Evolutionary conservation across 2,797 vertebrate species (phyloP), one percentile per base, ranked within the genome.

Genomic region (Pseudochirops cupreus): DNA sequence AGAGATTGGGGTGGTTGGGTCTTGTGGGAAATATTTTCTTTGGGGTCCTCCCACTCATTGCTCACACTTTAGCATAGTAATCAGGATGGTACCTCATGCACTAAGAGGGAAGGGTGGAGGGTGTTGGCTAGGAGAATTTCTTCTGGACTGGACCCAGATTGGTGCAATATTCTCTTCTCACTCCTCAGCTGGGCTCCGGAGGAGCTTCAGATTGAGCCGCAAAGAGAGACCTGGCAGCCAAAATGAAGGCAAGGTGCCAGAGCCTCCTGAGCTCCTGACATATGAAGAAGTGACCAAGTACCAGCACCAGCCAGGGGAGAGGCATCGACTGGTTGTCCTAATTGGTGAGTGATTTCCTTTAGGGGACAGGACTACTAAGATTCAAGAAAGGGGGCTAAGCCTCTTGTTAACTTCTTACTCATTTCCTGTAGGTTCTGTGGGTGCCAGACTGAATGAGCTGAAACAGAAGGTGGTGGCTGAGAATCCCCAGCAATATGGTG

Each of bases 401-500:
- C 94, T 56, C 12, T 2, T 31, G 0, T 92, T 94, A 96, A 31
- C 56, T 57, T 97, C 52, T 0, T 1, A 92, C 97, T 56, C 96
- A 9, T 97, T 94, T 94, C 94, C 96, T 57, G 28, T 97, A 99
- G 99, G 99, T 97, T 99, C 99, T 57, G 98, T 99, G 94, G 99
- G 99, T 59, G 99, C 99, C 97, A 99, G 96, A 33, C 98, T 99
- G 96, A 99, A 99, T 28, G 99, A 99, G 97, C 99, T 99, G 94
- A 99, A 99, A 98, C 99, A 99, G 98, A 99, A 99, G 96, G 98
- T 99, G 96, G 99, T 99, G 59, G 99, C 99, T 0, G 99, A 99
- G 98, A 99, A 99, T 97, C 99, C 99, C 3, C 99, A 99, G 87
- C 99, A 98, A 55, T 99, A 99, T 0, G 99, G 99, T 0, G 99